Evolutionary conservation across 2,113 vertebrate species (phyloP), one percentile per base, ranked within the genome.

Genomic region (Malaclemys terrapin): DNA sequence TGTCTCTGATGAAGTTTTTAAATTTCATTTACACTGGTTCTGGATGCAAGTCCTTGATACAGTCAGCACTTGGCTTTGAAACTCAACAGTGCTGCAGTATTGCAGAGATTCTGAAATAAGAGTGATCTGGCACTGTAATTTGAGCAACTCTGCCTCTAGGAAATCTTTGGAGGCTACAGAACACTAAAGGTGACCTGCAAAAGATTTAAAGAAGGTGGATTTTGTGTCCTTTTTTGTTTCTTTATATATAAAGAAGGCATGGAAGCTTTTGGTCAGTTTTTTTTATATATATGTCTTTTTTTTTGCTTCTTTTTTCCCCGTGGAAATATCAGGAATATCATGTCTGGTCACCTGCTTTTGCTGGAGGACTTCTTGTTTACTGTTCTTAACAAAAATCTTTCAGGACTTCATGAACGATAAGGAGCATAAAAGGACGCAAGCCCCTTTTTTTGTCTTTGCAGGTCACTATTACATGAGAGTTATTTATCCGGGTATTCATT

Each of bases 61-160:
- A 42, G n/a, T 42, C 35, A 5, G 59, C 62, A 22, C 50, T 11
- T 75, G n/a, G 69, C n/a, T 80, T 84, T 86, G 78, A 5, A 84
- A 38, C n/a, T 80, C 1, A 0, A 16, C 89, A 88, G 29, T 13
- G 17, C 22, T 53, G 45, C 19, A 85, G 17, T 35, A 87, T 11
- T 1, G 0, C 11, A 57, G 54, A 90, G 69, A 75, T 87, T 85
- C 59, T 90, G 59, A 85, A 94, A 65, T 83, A 25, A 88, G 56
- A 80, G n/a, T 78, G 1, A 78, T 25, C 20, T 90, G 3, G 0
- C 45, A 65, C 62, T 85, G 47, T 90, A 72, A 72, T 13, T 27
- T 10, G 1, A 0, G 0, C 54, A 3, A 54, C 29, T 62, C 84
- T 57, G 0, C 52, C 16, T 69, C 42, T 80, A 72, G 91, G 59